Evolutionary conservation across 2,888 invertebrate genomes (phyloP), one percentile per base, ranked within the genome.

Genomic region (Drosophila neutralis): DNA sequence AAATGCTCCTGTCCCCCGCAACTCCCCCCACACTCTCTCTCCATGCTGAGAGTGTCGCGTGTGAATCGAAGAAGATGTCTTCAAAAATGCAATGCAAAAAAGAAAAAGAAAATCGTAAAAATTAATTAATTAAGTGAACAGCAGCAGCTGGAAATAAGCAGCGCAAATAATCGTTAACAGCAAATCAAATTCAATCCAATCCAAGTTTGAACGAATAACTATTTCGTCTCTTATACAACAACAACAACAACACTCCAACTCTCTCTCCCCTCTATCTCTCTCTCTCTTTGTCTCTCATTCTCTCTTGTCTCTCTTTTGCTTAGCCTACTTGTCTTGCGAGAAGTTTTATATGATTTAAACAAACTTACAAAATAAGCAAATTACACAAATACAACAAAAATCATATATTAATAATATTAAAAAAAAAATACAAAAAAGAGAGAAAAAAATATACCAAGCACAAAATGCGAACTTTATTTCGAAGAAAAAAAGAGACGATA

Each of bases 401-500:
- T 69, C 57, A 77, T 61, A 77, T 61, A 61, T 76, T 75, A 78
- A 78, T 62, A 48, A 76, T 74, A 78, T 76, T 75, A 78, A 72
- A 78, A 81, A 78, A 88, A 79, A 78, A 31, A 89, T 70, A 82
- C 65, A 82, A 72, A 79, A 75, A 84, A 76, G 81, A 80, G 84
- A 88, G 81, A 80, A 83, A 80, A 76, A 76, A 80, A 73, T 68
- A 78, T 66, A 77, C 61, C 57, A 74, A 74, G 71, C 73, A 67
- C 73, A 76, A 82, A 78, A 67, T 87, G 87, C 80, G 87, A 87
- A 87, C 89, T 87, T 87, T 87, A 87, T 89, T 87, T 87, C 38
- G 29, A 69, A 69, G 36, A 42, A 27, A 36, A 42, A 31, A 70
- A 73, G 67, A 69, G 80, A 78, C 79, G 78, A 27, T 79, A 78